Evolutionary conservation across 2,797 vertebrate genomes (phyloP).

Genomic region (Xenopus petersii): DNA sequence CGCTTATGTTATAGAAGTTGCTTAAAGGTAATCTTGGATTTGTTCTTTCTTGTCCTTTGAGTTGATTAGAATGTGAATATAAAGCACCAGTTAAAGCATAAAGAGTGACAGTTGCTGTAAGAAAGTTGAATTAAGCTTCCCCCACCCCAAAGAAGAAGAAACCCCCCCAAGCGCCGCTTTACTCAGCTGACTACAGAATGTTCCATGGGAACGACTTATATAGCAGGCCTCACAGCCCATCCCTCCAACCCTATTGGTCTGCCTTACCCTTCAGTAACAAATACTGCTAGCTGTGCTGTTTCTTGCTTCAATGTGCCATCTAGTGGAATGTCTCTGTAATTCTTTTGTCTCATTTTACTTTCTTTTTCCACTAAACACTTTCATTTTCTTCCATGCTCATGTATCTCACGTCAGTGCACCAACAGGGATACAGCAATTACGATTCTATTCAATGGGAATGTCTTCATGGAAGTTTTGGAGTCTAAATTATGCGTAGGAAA

Average conservation of each 20-base stretch:
- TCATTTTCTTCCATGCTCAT: no score
- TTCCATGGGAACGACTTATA: background rate
- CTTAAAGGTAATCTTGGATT: background rate
- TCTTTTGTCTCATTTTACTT: no score
- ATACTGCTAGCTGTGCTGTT: background rate
- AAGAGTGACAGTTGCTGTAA: background rate
- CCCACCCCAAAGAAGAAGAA: conserved; percentile 15
- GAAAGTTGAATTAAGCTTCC: conserved; percentile 14
- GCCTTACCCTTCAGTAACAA: background rate
- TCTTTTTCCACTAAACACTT: no score
- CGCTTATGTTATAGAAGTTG: conserved; percentile 31
- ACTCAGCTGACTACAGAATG: conserved; percentile 30
- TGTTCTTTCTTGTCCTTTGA: background rate
- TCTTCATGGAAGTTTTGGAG: no score
- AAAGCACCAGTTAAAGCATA: background rate
- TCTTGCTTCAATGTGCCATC: background rate
- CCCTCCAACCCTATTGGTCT: conserved; percentile 11
- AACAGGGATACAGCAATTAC: no score
- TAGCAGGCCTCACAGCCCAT: background rate
- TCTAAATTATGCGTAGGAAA: no score
- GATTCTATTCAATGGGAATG: no score
- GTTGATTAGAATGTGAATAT: background rate
- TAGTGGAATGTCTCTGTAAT: background rate
- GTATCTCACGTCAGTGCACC: no score
- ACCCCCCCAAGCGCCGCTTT: background rate